Base-by-base conservation (phyloP, 2,797 vertebrate genomes). In the Falco berigora region DNA sequence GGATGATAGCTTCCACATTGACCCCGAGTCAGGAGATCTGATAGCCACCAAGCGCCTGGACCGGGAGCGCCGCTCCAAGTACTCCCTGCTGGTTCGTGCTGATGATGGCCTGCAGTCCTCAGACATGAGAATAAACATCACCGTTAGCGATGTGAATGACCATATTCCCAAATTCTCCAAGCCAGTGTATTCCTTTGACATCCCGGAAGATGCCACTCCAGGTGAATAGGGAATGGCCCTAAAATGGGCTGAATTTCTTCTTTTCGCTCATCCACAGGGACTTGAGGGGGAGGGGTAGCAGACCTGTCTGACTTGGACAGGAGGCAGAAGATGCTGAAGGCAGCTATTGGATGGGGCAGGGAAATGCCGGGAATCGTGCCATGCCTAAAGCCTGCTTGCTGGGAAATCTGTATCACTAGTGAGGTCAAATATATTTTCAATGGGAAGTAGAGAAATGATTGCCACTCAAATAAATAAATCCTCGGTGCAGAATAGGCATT, bases 71-170 rank as follows among this genome's bases (percentile, higher is more conserved):
- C 98, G 99, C 14, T 99, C 99, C 5, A 98, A 99, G 85, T 99
- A 99, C 55, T 99, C 99, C 8, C 96, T 99, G 40, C 97, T 99
- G 90, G 99, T 99, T 6, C 99, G 99, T 0, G 99, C 99, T 0
- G 99, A 99, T 4, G 99, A 99, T 0, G 99, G 99, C 9, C 98
- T 99, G 32, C 99, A 99, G 97, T 99, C 99, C 27, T 99, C 99
- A 0, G 99, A 99, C 92, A 98, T 99, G 98, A 98, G 98, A 75
- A 98, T 99, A 69, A 99, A 99, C 96, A 99, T 99, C 97, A 99
- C 99, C 1, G 98, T 99, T 75, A 98, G 99, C 11, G 99, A 99
- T 9, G 97, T 99, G 46, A 99, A 99, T 10, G 99, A 99, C 97
- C 99, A 99, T 94, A 98, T 97, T 10, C 99, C 99, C 30, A 98